These are phyloP conservation scores for Proteles cristata DNA, from an alignment of 2,113 vertebrate genomes.

Conservation along the genomic window DNA sequence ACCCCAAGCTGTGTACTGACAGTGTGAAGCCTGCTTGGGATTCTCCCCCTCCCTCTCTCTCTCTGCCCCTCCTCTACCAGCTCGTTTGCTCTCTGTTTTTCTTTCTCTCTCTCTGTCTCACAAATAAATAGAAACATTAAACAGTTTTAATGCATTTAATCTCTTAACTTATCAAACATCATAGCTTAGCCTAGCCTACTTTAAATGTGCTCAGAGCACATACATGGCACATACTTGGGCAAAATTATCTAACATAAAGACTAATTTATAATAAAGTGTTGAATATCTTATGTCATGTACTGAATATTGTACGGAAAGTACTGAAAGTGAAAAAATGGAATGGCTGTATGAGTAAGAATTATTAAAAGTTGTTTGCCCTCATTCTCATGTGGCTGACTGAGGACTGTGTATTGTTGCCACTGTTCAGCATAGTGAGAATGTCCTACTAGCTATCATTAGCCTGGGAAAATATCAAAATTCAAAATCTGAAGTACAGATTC, in stretches of 20 bases:
- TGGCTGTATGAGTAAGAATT: not conserved
- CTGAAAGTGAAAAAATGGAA: not conserved
- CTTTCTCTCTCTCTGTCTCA: too few species aligned
- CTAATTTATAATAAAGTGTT: not conserved
- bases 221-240: not conserved
- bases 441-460: not conserved
- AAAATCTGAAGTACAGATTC: not conserved
- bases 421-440: not conserved
- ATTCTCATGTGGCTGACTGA: not conserved
- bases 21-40: too few species aligned
- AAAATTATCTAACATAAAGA: not conserved
- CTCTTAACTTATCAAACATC: not conserved
- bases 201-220: not conserved
- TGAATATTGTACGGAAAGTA: not conserved
- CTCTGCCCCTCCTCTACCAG: too few species aligned
- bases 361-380: not conserved
- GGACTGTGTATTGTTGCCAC: not conserved
- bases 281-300: not conserved
- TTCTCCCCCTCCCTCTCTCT: too few species aligned
- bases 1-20: too few species aligned
- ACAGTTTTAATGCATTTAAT: not conserved
- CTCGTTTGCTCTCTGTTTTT: too few species aligned
- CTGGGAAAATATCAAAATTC: not conserved
- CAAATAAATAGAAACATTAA: too few species aligned
- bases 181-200: not conserved